phyloP scores from a whole-genome alignment of 2,888 invertebrate species.

The Embidobia sp. region DNA sequence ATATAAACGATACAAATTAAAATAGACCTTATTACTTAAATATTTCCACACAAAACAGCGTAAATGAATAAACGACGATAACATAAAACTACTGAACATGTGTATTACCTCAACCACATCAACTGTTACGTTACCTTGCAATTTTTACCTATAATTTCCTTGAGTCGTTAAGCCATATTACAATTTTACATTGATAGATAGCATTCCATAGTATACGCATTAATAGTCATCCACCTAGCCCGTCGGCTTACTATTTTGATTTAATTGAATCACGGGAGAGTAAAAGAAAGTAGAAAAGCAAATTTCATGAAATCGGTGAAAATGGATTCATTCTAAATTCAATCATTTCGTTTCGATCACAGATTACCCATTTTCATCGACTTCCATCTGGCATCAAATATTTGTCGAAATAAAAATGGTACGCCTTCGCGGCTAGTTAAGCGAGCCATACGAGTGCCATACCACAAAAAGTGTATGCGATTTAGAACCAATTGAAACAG shows the following conservation, averaged over 20 bases:
- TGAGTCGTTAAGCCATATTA: slow-evolving; percentile 57
- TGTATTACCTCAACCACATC: slow-evolving; percentile 56
- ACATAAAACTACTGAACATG: slow-evolving; percentile 39
- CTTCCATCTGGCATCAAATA: neutral
- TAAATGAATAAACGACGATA: slow-evolving; percentile 16
- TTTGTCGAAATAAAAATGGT: slow-evolving; percentile 44
- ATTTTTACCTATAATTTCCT: slow-evolving; percentile 49
- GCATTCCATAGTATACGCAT: slow-evolving; percentile 76
- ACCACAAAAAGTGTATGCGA: slow-evolving; percentile 69
- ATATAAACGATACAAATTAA: slow-evolving; percentile 6
- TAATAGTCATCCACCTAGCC: slow-evolving; percentile 76
- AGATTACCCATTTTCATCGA: slow-evolving; percentile 21
- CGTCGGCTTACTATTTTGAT: slow-evolving; percentile 67
- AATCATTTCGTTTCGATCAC: neutral
- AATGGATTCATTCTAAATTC: slow-evolving; percentile 26
- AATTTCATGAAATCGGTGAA: slow-evolving; percentile 20
- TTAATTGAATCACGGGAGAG: too few species aligned
- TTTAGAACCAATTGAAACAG: slow-evolving; percentile 58
- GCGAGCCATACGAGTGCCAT: slow-evolving; percentile 81
- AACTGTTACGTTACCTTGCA: slow-evolving; percentile 52
- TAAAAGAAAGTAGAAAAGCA: too few species aligned
- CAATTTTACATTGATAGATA: slow-evolving; percentile 73
- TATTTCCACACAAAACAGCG: slow-evolving; percentile 16
- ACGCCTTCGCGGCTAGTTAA: slow-evolving; percentile 69
- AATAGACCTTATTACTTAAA: slow-evolving; percentile 22